phyloP scores from a whole-genome alignment of 2,113 vertebrate species.

The Pelvicachromis taeniatus region DNA sequence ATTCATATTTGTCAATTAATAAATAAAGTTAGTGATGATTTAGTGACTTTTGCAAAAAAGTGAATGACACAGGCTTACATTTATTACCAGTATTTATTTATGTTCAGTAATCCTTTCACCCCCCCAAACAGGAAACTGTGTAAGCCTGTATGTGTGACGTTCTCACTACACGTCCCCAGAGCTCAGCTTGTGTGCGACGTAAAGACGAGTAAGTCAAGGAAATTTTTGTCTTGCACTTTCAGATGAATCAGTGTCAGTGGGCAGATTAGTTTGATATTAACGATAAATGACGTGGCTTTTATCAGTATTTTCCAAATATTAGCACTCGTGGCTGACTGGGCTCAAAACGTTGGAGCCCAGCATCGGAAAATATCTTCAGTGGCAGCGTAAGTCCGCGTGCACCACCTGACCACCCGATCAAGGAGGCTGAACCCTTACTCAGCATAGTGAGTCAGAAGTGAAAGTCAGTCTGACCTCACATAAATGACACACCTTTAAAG shows the following conservation, averaged over 20 bases:
- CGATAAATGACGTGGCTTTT: not conserved
- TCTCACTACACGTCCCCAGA: not conserved
- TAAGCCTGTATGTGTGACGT: not conserved
- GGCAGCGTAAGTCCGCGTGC: not conserved
- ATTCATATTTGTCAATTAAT: not conserved
- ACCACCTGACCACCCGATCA: not conserved
- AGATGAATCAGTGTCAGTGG: not conserved
- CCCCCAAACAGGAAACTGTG: not conserved
- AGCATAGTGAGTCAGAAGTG: constrained; percentile 36
- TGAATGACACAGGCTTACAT: not conserved
- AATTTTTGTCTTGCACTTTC: not conserved
- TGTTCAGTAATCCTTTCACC: not conserved
- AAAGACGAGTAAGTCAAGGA: not conserved
- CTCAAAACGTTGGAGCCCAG: not conserved
- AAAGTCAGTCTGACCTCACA: constrained; percentile 26
- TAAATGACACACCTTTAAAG: not conserved
- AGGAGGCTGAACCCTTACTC: not conserved
- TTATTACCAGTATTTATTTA: not conserved
- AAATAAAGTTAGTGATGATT: not conserved
- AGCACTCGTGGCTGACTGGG: not conserved
- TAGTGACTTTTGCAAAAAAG: too few species aligned
- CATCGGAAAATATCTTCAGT: not conserved
- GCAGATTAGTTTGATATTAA: not conserved
- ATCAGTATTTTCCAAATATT: not conserved
- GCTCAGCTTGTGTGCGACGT: not conserved